phyloP scores from a whole-genome alignment of 2,888 invertebrate species.

The Caenorhabditis plicata region DNA sequence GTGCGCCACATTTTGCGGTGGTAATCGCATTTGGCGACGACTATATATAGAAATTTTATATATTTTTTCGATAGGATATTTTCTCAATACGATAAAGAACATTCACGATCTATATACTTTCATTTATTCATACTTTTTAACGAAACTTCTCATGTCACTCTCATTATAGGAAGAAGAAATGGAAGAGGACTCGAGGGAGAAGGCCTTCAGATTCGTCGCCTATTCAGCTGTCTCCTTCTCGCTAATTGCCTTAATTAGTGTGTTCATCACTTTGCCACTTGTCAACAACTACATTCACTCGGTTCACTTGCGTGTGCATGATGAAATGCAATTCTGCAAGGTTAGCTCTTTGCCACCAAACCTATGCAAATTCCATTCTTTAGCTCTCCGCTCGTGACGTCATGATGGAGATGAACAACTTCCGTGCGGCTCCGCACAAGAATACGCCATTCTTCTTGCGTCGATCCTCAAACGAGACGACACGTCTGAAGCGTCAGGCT shows the following conservation, averaged over 20 bases:
- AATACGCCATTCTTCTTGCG: slow-evolving; percentile 47
- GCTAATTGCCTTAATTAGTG: slow-evolving; percentile 61
- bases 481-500: slow-evolving; percentile 45
- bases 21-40: no score
- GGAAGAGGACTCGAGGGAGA: slow-evolving; percentile 46
- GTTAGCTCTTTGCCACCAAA: slow-evolving; percentile 19
- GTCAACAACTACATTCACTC: slow-evolving; percentile 65
- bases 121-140: no score
- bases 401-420: slow-evolving; percentile 63
- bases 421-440: slow-evolving; percentile 46
- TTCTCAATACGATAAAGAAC: no score
- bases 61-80: no score
- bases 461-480: slow-evolving; percentile 39
- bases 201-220: slow-evolving; percentile 59
- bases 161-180: no score
- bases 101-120: no score
- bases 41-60: no score
- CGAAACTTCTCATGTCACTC: no score
- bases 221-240: slow-evolving; percentile 62
- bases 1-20: no score
- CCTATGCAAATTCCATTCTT: slow-evolving; percentile 6
- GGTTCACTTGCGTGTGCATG: slow-evolving; percentile 61
- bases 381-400: slow-evolving; percentile 65
- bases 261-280: slow-evolving; percentile 65
- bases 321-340: slow-evolving; percentile 66